These are phyloP conservation scores for Drosophila setosimentum DNA, from an alignment of 2,888 invertebrate genomes.

Conservation along the genomic window DNA sequence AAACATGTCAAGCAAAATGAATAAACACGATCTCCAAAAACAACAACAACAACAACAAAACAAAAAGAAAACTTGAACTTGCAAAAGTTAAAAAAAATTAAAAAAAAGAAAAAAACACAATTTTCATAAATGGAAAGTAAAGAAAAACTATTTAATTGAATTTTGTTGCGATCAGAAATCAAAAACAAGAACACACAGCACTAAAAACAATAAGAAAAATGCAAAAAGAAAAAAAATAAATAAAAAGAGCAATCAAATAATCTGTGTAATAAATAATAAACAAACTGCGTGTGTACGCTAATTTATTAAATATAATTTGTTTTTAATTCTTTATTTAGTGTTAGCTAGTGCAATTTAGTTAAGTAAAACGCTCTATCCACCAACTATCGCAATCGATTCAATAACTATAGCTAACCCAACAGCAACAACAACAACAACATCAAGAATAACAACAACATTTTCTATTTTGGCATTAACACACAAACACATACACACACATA, in stretches of 20 bases:
- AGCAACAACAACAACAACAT: background rate
- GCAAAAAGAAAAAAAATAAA: slow-evolving; percentile 10
- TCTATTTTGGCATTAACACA: slow-evolving; percentile 60
- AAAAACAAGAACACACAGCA: slow-evolving; percentile 22
- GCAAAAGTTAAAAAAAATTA: slow-evolving; percentile 45
- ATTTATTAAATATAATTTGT: slow-evolving; percentile 80
- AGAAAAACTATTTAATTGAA: slow-evolving; percentile 21
- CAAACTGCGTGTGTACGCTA: slow-evolving; percentile 60
- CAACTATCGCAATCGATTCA: slow-evolving; percentile 27
- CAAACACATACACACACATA: slow-evolving; percentile 34
- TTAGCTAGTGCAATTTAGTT: slow-evolving; percentile 85
- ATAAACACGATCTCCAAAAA: slow-evolving; percentile 71
- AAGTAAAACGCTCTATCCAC: slow-evolving; percentile 52
- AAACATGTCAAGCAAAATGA: slow-evolving; percentile 43
- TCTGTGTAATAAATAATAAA: slow-evolving; percentile 43
- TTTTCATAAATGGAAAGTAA: slow-evolving; percentile 23
- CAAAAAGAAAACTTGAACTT: slow-evolving; percentile 35
- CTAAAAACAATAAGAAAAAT: slow-evolving; percentile 12
- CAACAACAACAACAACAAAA: slow-evolving; percentile 22
- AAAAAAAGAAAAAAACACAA: slow-evolving; percentile 35
- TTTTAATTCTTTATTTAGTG: slow-evolving; percentile 83
- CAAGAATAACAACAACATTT: slow-evolving; percentile 3
- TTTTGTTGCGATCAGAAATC: slow-evolving; percentile 46
- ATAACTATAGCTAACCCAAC: slow-evolving; percentile 36
- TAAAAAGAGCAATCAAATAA: slow-evolving; percentile 46